Evolutionary conservation across 92 coral and sea anemone species (phyloP), one percentile per base, ranked within the genome.

Genomic region (Muricea muricata): DNA sequence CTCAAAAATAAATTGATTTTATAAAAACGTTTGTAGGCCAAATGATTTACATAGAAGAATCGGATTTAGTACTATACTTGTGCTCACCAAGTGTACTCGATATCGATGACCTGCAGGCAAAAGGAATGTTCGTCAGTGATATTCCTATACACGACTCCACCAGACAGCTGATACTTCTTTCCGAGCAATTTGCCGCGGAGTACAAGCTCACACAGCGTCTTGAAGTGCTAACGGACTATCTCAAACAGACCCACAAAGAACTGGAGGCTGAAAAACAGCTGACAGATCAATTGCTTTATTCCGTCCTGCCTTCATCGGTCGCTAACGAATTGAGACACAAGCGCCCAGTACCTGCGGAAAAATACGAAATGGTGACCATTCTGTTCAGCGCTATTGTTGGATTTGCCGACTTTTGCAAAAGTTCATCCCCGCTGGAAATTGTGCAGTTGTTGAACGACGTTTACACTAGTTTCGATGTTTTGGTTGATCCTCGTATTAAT

Each of bases 31-130:
- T 91, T 4, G 86, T 89, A 69, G 97, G 98, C 24, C 98, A 94
- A 61, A 94, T 94, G 90, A 84, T 94, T 24, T 86, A 83, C 85
- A 90, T 94, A 17, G 92, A 92, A 2, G 95, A 92, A 65, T 92
- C 92, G 0, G 93, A 90, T 48, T 87, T 86, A 68, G 84, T 92
- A 87, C 66, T 94, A 18, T 94, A 89, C 79, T 83, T 94, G 50
- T 94, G 98, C 80, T 94, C 98, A 13, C 98, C 98, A 54, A 94
- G 98, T 81, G 95, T 94, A 45, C 92, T 91, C 21, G 91, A 94
- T 57, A 54, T 94, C 68, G 94, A 94, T 48, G 93, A 94, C 57
- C 79, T 94, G 54, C 90, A 91, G 56, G 92, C 84, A 18, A 82
- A 90, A 26, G 95, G 93, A 11, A 75, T 94, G 75, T 94, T 87